These are phyloP conservation scores for Argopecten irradians DNA, from an alignment of 1,140 invertebrate genomes.

Conservation along the genomic window DNA sequence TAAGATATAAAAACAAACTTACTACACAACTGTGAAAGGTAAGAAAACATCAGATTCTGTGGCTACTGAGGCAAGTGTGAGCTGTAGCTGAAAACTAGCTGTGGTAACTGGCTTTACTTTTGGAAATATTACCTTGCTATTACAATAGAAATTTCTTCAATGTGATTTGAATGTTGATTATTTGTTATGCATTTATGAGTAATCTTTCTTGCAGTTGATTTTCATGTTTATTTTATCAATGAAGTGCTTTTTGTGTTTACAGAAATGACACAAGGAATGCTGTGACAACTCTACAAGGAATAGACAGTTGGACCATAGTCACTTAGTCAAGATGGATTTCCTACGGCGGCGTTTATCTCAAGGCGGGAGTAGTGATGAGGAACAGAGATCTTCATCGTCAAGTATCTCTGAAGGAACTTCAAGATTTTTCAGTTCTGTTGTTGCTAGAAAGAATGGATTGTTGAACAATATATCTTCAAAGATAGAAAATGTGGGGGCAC, in stretches of 20 bases:
- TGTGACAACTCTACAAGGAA: not conserved
- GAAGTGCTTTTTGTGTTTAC: not conserved
- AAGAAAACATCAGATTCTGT: too few relatives aligned
- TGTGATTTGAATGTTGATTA: too few relatives aligned
- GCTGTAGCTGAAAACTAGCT: too few relatives aligned
- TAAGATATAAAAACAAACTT: not conserved
- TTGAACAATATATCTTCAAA: slow-evolving; percentile 71
- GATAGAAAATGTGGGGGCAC: slow-evolving; percentile 62
- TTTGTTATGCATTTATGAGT: too few relatives aligned
- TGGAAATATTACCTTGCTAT: too few relatives aligned
- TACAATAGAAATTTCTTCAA: too few relatives aligned
- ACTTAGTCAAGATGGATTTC: slow-evolving; percentile 44
- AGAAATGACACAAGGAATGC: not conserved
- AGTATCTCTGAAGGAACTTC: slow-evolving; percentile 73
- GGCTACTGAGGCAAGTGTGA: too few relatives aligned
- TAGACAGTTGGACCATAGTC: not conserved
- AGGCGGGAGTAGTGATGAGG: slow-evolving; percentile 57
- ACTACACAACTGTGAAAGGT: too few relatives aligned
- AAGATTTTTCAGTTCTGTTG: slow-evolving; percentile 71
- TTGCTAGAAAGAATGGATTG: slow-evolving; percentile 74
- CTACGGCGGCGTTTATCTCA: slow-evolving; percentile 44
- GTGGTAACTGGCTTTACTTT: too few relatives aligned
- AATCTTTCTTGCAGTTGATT: too few relatives aligned
- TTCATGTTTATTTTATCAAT: too few relatives aligned
- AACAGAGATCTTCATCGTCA: slow-evolving; percentile 56